These are phyloP conservation scores for Drosophila ezoana DNA, from an alignment of 2,888 invertebrate species.

Conservation along the genomic window DNA sequence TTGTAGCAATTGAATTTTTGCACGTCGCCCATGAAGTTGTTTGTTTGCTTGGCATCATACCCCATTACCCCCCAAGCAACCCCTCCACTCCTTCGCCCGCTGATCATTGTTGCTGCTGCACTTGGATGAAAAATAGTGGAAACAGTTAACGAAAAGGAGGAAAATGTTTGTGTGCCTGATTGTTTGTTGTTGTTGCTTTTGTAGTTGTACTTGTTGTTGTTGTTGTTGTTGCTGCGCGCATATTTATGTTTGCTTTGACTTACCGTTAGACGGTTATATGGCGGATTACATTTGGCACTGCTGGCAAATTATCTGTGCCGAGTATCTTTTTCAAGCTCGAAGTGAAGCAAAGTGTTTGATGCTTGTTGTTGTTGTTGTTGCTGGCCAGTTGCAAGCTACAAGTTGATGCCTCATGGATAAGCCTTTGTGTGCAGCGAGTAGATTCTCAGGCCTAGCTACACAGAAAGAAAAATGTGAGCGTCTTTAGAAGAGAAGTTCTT, in stretches of 20 bases:
- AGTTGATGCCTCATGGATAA: slow-evolving; percentile 33
- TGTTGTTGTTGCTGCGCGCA: slow-evolving; percentile 62
- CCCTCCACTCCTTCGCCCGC: not conserved
- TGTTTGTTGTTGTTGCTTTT: slow-evolving; percentile 43
- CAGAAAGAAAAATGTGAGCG: slow-evolving; percentile 7
- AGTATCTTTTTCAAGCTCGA: slow-evolving; percentile 55
- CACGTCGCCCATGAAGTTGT: slow-evolving; percentile 81
- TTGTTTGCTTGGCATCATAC: slow-evolving; percentile 74
- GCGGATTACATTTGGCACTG: slow-evolving; percentile 81
- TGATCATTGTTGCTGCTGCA: slow-evolving; percentile 54
- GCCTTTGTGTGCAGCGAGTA: slow-evolving; percentile 20
- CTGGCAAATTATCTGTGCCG: slow-evolving; percentile 78
- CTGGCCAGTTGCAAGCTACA: slow-evolving; percentile 26
- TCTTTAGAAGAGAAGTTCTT: no score
- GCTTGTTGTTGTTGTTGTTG: slow-evolving; percentile 11
- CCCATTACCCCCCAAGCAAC: slow-evolving; percentile 26
- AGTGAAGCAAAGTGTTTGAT: slow-evolving; percentile 48
- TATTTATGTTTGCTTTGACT: slow-evolving; percentile 81
- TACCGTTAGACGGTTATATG: slow-evolving; percentile 79
- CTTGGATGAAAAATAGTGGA: slow-evolving; percentile 77
- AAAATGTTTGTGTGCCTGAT: slow-evolving; percentile 74
- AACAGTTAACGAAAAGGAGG: slow-evolving; percentile 77
- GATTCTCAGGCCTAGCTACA: slow-evolving; percentile 36
- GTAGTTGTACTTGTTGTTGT: slow-evolving; percentile 25
- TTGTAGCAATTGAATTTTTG: slow-evolving; percentile 82